Evolutionary conservation across 1,140 invertebrate species (phyloP).

Genomic region (Schlechtendalia chinensis): DNA sequence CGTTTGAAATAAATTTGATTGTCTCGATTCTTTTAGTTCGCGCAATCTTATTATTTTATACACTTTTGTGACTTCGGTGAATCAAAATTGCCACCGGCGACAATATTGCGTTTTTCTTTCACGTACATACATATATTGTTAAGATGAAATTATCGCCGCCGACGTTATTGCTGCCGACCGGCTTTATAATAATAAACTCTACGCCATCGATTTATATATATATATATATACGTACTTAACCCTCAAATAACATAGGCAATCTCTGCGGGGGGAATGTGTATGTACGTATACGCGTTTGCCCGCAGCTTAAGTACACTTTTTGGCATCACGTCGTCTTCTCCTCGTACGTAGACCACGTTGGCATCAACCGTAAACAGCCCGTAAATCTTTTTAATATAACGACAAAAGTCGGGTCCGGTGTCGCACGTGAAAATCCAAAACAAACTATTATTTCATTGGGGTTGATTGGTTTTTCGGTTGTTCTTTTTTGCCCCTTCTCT

Average conservation of each 20-base stretch:
- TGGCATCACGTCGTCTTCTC: neutral
- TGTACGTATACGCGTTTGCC: neutral
- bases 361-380: neutral
- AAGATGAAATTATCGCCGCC: neutral
- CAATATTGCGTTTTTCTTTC: too few relatives aligned
- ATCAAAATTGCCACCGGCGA: too few relatives aligned
- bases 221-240: neutral
- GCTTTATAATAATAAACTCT: neutral
- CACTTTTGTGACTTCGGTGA: too few relatives aligned
- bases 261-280: neutral
- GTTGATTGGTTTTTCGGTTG: constrained; percentile 19
- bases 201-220: neutral
- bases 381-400: neutral
- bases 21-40: too few relatives aligned
- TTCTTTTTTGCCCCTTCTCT: neutral
- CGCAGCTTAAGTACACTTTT: neutral
- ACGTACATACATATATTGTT: too few relatives aligned
- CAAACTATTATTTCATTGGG: neutral
- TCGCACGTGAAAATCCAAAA: too few relatives aligned
- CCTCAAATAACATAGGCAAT: neutral
- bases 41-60: too few relatives aligned
- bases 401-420: too few relatives aligned
- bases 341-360: neutral
- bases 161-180: too few relatives aligned
- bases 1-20: too few relatives aligned